Conservation (phyloP, 2,797 vertebrate genomes). For the Phalanger gymnotis region DNA sequence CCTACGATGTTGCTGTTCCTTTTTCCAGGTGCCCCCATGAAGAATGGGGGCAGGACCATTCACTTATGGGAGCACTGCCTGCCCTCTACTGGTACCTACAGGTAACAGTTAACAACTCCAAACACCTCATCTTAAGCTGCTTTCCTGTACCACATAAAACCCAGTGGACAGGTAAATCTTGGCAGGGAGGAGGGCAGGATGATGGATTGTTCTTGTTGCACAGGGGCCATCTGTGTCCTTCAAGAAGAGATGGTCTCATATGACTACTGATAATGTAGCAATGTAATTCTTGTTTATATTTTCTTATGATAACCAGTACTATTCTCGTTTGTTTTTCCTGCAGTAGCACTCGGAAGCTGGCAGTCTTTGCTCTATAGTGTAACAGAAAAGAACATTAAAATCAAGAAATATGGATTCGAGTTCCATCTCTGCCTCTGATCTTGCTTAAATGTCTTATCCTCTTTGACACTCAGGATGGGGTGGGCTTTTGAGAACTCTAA, state of each 20-base stretch:
- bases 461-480: neutral
- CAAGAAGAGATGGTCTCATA: neutral
- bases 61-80: neutral
- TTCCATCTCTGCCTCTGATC: neutral
- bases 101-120: neutral
- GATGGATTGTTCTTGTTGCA: neutral
- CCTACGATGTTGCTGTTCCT: neutral
- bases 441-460: neutral
- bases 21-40: neutral
- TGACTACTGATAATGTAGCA: neutral
- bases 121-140: neutral
- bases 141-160: neutral
- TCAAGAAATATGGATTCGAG: neutral
- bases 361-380: neutral
- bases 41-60: neutral
- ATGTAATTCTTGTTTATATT: neutral
- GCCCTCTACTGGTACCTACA: conserved; percentile 62
- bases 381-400: neutral
- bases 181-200: neutral
- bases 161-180: neutral
- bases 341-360: neutral
- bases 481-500: neutral
- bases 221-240: neutral
- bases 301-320: neutral
- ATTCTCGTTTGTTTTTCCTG: neutral